A percentile compares a stretch with the other conserved stretches of the same genome.
Conservation (phyloP, 2,888 invertebrate genomes). For the Andrena minutula region DNA sequence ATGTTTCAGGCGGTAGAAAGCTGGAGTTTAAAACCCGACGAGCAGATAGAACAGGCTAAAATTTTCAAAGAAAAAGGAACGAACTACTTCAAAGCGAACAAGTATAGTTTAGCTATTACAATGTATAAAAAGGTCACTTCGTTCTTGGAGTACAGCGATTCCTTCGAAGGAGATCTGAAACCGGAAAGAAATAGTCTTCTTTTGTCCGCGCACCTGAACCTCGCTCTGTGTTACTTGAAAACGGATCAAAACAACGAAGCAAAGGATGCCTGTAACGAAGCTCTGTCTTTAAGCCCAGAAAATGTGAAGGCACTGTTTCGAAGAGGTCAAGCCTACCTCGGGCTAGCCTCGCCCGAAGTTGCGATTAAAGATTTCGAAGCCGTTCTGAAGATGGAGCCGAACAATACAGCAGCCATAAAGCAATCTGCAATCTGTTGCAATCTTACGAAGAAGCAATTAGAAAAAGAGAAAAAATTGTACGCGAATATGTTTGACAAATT, state of each 20-base stretch:
- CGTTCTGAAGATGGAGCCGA: slow-evolving; percentile 92
- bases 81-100: slow-evolving; percentile 93
- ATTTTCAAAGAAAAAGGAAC: slow-evolving; percentile 96
- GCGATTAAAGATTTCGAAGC: slow-evolving; percentile 92
- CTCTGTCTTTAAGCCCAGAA: slow-evolving; percentile 89
- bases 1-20: slow-evolving; percentile 88
- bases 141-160: slow-evolving; percentile 86
- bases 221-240: slow-evolving; percentile 93
- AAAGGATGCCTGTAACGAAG: slow-evolving; percentile 91
- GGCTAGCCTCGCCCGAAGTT: slow-evolving; percentile 90
- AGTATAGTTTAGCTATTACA: slow-evolving; percentile 92
- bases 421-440: slow-evolving; percentile 91
- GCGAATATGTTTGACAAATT: slow-evolving; percentile 98
- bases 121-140: slow-evolving; percentile 93
- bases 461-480: slow-evolving; percentile 94
- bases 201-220: slow-evolving; percentile 91
- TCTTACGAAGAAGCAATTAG: slow-evolving; percentile 90
- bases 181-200: slow-evolving; percentile 87
- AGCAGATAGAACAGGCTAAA: slow-evolving; percentile 93
- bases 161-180: slow-evolving; percentile 75
- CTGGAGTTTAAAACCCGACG: slow-evolving; percentile 93
- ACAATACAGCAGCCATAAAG: slow-evolving; percentile 94
- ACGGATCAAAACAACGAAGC: slow-evolving; percentile 90
- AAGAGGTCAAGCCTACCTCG: slow-evolving; percentile 92
- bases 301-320: slow-evolving; percentile 97